These are phyloP conservation scores for Crypturellus undulatus DNA, from an alignment of 2,113 vertebrate genomes.

Conservation along the genomic window DNA sequence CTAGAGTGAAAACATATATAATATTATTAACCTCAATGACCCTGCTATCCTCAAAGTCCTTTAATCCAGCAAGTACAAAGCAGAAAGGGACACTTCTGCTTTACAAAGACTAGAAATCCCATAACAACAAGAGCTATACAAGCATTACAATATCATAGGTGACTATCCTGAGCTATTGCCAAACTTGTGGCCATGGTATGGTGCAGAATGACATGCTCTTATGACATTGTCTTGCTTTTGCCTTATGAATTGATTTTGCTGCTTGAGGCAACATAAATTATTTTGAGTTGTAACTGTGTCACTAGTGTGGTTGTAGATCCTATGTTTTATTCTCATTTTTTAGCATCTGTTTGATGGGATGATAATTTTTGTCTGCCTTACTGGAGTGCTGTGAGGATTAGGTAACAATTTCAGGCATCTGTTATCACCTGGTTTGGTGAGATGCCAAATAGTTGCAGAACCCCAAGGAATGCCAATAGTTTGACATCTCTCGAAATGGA, in stretches of 20 bases:
- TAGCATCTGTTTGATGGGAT: not conserved
- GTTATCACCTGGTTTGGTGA: not conserved
- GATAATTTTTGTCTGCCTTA: not conserved
- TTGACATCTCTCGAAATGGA: not conserved
- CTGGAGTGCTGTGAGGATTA: not conserved
- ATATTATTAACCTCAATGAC: conserved; percentile 21
- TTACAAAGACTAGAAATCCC: not conserved
- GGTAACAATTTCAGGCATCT: not conserved
- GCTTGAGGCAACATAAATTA: not conserved
- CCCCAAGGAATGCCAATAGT: not conserved
- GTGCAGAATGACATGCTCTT: not conserved
- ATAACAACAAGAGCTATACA: not conserved
- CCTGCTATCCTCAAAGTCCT: not conserved
- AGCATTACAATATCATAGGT: not conserved
- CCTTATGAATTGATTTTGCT: not conserved
- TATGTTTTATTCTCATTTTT: not conserved
- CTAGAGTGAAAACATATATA: conserved; percentile 17
- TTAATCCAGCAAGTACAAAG: not conserved
- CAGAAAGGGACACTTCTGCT: not conserved
- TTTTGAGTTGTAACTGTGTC: not conserved
- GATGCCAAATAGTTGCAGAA: not conserved
- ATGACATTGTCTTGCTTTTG: accelerated
- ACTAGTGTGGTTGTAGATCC: not conserved
- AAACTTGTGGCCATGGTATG: not conserved
- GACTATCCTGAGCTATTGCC: not conserved